Evolutionary conservation across 2,797 vertebrate genomes (phyloP).

Genomic region (Ataeniobius toweri): DNA sequence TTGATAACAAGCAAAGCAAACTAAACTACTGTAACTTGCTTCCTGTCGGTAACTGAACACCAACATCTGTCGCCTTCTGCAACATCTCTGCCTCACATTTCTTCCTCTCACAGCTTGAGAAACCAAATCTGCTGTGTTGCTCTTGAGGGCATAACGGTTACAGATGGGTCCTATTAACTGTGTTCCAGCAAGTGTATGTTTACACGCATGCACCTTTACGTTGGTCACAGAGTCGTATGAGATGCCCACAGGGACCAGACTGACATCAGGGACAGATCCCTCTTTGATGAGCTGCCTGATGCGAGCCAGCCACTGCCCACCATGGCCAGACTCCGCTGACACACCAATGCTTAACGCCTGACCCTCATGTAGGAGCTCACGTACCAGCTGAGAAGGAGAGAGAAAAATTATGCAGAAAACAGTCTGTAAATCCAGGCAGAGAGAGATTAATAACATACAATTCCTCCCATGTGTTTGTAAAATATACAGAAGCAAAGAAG

Average conservation of each 20-base stretch:
- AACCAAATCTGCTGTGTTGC: constrained; percentile 22
- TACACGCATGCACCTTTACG: constrained; percentile 51
- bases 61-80: neutral
- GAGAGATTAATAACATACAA: constrained; percentile 39
- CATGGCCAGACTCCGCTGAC: constrained; percentile 69
- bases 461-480: constrained; percentile 26
- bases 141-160: constrained; percentile 29
- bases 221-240: constrained; percentile 81
- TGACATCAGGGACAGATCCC: constrained; percentile 76
- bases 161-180: constrained; percentile 38
- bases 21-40: constrained; percentile 7
- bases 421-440: constrained; percentile 24
- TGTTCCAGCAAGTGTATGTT: constrained; percentile 21
- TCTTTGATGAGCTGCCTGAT: constrained; percentile 76
- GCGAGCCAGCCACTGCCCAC: constrained; percentile 82
- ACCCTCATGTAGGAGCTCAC: constrained; percentile 83
- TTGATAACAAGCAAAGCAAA: neutral
- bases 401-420: constrained; percentile 20
- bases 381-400: constrained; percentile 74
- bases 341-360: constrained; percentile 86
- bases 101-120: constrained; percentile 24
- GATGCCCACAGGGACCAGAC: constrained; percentile 86
- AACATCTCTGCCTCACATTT: constrained; percentile 11
- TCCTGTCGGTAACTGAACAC: constrained; percentile 10
- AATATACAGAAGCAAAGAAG: constrained; percentile 36